Evolutionary conservation across 2,113 vertebrate genomes (phyloP).

Genomic region (Chlorocebus sabaeus): DNA sequence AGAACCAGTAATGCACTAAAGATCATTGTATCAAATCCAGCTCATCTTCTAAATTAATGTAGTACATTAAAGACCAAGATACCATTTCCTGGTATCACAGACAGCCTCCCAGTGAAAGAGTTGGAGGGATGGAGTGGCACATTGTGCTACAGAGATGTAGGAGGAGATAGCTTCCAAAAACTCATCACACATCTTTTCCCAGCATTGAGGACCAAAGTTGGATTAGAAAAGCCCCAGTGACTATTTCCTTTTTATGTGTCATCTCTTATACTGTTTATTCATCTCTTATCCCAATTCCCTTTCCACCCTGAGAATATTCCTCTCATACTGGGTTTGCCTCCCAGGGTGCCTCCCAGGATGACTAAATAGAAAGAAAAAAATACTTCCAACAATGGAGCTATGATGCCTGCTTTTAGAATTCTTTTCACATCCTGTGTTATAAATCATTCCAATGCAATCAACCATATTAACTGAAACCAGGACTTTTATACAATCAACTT

Average conservation of each 20-base stretch:
- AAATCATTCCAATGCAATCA: constrained; percentile 56
- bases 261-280: constrained; percentile 20
- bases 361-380: constrained; percentile 57
- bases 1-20: constrained; percentile 29
- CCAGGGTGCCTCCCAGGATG: constrained; percentile 63
- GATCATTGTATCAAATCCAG: neutral
- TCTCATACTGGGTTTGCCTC: constrained; percentile 54
- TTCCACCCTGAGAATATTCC: constrained; percentile 56
- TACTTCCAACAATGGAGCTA: constrained; percentile 43
- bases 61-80: neutral
- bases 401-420: constrained; percentile 54
- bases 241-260: constrained; percentile 15
- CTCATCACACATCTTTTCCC: constrained; percentile 14
- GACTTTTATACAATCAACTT: constrained; percentile 11
- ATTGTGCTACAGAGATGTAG: neutral
- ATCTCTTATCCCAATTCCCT: constrained; percentile 56
- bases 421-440: constrained; percentile 42
- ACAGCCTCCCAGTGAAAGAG: neutral
- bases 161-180: neutral
- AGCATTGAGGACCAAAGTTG: neutral
- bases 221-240: constrained; percentile 22
- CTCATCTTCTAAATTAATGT: constrained; percentile 52
- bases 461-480: constrained; percentile 49
- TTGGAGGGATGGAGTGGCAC: neutral
- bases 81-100: neutral